Base-by-base conservation (phyloP, 2,888 invertebrate species). In the Drosophila kanekoi region DNA sequence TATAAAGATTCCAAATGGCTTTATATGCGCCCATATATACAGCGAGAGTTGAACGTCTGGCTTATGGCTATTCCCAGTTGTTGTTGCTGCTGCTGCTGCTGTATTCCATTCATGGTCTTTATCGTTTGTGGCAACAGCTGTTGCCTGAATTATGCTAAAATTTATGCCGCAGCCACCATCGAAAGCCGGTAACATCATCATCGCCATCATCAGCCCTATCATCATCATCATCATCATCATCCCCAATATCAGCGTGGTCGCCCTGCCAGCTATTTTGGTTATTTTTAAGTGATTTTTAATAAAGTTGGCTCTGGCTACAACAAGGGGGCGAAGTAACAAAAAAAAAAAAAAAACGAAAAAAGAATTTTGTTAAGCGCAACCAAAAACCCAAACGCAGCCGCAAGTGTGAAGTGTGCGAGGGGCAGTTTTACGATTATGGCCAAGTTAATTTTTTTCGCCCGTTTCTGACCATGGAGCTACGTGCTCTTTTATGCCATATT, bases 211-310 rank as follows among this genome's bases (percentile, higher is more conserved):
- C 13, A 18, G 4, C 28, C 32, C 32, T 10, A 44, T 20, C 68
- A 49, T 38, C 45, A 13, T 20, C 68, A 49, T 20, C 68, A 49
- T 37, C 45, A 13, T 35, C 47, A 20, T 37, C 69, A 51, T 23
- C 49, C 54, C 49, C 47, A 47, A 61, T 51, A 61, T 63, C 40
- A 41, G 40, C 13, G 54, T 47, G 72, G 35, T 49, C 54, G 52
- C 62, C 53, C 65, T 62, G 69, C 63, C 78, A 80, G 81, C 71
- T 72, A 85, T 87, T 87, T 85, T 72, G 79, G 77, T 79, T 87
- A 87, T 85, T 85, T 84, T 87, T 87, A 85, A 85, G 88, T 87
- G 84, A 87, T 85, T 85, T 87, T 85, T 85, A 85, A 87, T 85
- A 87, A 79, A 82, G 88, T 85, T 87, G 77, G 57, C 71, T 63